Conservation (phyloP, 2,888 invertebrate genomes). For the Sinhomidia bicolor region DNA sequence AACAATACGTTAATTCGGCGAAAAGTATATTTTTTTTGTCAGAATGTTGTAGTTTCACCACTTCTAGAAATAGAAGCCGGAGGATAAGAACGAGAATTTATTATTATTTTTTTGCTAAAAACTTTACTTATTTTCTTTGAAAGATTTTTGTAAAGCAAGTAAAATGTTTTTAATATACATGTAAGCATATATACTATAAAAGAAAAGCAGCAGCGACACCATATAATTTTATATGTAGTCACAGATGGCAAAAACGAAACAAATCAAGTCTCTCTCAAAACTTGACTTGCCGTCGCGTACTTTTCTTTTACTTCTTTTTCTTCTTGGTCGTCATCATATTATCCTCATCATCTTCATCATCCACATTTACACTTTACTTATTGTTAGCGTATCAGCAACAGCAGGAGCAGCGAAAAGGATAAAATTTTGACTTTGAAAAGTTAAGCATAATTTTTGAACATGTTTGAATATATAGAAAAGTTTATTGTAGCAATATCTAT, state of each 20-base stretch:
- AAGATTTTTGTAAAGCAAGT: not conserved
- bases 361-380: too few relatives aligned
- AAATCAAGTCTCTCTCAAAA: not conserved
- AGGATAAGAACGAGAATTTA: not conserved
- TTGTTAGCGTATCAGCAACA: too few relatives aligned
- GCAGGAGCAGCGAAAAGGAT: not conserved
- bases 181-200: not conserved
- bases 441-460: conserved; percentile 8
- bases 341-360: not conserved
- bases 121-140: too few relatives aligned
- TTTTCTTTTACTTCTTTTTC: too few relatives aligned
- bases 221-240: not conserved
- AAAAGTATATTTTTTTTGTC: too few relatives aligned
- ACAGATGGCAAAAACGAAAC: not conserved
- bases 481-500: not conserved
- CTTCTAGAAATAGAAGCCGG: not conserved
- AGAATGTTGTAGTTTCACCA: not conserved
- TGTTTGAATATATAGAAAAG: not conserved
- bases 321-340: too few relatives aligned
- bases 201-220: not conserved
- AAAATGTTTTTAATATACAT: not conserved
- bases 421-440: conserved; percentile 28
- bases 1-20: too few relatives aligned
- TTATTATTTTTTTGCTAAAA: too few relatives aligned
- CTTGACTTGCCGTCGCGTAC: not conserved